phyloP scores from a whole-genome alignment of 2,888 invertebrate species.

The Campaea margaritaria region DNA sequence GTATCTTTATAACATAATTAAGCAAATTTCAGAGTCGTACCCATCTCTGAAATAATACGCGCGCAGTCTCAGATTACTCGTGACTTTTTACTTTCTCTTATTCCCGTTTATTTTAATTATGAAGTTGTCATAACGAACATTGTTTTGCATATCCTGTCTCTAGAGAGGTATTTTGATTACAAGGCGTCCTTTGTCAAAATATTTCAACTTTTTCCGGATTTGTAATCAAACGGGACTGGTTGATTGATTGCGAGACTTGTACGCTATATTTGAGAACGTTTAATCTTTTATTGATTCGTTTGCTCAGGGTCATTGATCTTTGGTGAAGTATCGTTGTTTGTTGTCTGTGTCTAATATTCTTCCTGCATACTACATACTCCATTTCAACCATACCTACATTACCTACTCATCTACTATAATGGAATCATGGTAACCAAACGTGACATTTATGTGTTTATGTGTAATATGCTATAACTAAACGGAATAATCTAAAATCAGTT shows the following conservation, averaged over 20 bases:
- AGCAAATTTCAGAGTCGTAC: slow-evolving; percentile 73
- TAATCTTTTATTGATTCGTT: slow-evolving; percentile 6
- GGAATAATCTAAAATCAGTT: background rate
- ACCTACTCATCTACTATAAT: too few relatives aligned
- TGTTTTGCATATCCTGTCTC: slow-evolving; percentile 51
- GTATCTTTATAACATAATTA: slow-evolving; percentile 77
- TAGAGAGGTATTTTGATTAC: slow-evolving; percentile 43
- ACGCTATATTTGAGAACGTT: slow-evolving; percentile 8
- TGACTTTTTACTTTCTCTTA: slow-evolving; percentile 68
- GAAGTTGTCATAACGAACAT: slow-evolving; percentile 31
- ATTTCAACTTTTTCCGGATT: slow-evolving; percentile 45
- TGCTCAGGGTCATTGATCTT: background rate
- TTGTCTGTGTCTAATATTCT: too few relatives aligned
- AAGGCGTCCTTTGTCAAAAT: slow-evolving; percentile 39
- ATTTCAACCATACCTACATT: too few relatives aligned
- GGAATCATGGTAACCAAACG: too few relatives aligned
- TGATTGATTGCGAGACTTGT: slow-evolving; percentile 41
- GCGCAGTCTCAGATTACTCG: slow-evolving; percentile 66
- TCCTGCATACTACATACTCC: too few relatives aligned
- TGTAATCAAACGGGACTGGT: slow-evolving; percentile 46
- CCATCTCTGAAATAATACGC: slow-evolving; percentile 70
- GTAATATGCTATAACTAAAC: too few relatives aligned
- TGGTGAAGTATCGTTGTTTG: too few relatives aligned
- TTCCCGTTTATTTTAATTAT: slow-evolving; percentile 65
- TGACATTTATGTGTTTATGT: too few relatives aligned